Evolutionary conservation across 2,797 vertebrate genomes (phyloP).

Genomic region (Gymnopithys bicolor): DNA sequence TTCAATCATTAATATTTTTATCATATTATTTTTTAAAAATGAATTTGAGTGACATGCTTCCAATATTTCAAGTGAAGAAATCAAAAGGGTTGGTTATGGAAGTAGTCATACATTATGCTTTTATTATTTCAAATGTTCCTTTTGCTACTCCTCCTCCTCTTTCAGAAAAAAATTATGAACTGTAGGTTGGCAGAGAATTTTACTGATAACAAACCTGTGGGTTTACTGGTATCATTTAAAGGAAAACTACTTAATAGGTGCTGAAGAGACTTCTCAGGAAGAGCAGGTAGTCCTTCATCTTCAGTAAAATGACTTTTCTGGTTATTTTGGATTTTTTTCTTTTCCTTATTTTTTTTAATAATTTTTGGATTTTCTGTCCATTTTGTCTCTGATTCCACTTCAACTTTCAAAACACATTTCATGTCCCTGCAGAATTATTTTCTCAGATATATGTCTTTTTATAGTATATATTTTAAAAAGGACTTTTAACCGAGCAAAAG

Average conservation of each 20-base stretch:
- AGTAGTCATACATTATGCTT: neutral
- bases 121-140: neutral
- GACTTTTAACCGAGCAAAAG: neutral
- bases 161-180: neutral
- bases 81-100: neutral
- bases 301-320: neutral
- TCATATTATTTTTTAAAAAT: neutral
- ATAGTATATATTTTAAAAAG: neutral
- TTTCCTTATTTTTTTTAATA: no score
- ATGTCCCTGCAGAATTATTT: neutral
- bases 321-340: neutral
- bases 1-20: neutral
- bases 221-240: neutral
- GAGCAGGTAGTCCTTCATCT: neutral
- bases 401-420: neutral
- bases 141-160: neutral
- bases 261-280: neutral
- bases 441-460: neutral
- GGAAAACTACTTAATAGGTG: neutral
- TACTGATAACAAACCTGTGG: neutral
- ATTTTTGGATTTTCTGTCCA: neutral
- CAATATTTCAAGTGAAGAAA: neutral
- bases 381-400: neutral
- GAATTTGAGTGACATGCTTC: neutral
- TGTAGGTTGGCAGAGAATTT: neutral